Conservation (phyloP, 2,888 invertebrate genomes). For the Ischnus inquisitorius region DNA sequence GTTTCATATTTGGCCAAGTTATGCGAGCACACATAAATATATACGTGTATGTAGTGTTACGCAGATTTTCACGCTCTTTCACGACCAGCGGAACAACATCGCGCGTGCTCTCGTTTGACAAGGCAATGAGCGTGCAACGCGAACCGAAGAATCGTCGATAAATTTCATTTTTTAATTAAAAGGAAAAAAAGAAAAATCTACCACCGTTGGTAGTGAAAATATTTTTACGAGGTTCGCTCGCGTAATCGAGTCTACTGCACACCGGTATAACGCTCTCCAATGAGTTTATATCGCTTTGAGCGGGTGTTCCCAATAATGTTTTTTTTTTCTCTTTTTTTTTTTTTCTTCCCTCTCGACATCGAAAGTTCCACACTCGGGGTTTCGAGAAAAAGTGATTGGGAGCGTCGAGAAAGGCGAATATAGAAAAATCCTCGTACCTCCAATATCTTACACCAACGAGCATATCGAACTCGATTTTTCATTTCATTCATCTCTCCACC, state of each 20-base stretch:
- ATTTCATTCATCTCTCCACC: conserved; percentile 57
- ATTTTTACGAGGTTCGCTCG: conserved; percentile 15
- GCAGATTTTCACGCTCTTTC: conserved; percentile 36
- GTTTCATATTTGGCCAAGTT: conserved; percentile 36
- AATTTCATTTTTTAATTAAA: conserved; percentile 58
- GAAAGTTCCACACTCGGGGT: not conserved
- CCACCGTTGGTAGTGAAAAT: not conserved
- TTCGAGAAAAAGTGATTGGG: not conserved
- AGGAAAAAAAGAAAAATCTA: not conserved
- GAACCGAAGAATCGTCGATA: conserved; percentile 39
- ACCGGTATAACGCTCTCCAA: not conserved
- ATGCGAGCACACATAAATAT: not conserved
- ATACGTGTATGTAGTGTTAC: not conserved
- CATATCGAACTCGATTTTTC: conserved; percentile 54
- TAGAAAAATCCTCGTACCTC: not conserved
- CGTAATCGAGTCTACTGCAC: conserved; percentile 30
- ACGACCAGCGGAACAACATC: conserved; percentile 29
- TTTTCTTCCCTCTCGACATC: not conserved
- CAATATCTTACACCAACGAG: not conserved
- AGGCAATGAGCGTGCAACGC: conserved; percentile 15
- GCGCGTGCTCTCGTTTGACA: conserved; percentile 28
- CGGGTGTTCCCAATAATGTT: not conserved
- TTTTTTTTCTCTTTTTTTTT: not conserved
- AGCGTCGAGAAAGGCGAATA: not conserved
- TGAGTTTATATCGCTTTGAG: conserved; percentile 19